These are phyloP conservation scores for Eidolon dupreanum DNA, from an alignment of 2,797 vertebrate genomes.

Conservation along the genomic window DNA sequence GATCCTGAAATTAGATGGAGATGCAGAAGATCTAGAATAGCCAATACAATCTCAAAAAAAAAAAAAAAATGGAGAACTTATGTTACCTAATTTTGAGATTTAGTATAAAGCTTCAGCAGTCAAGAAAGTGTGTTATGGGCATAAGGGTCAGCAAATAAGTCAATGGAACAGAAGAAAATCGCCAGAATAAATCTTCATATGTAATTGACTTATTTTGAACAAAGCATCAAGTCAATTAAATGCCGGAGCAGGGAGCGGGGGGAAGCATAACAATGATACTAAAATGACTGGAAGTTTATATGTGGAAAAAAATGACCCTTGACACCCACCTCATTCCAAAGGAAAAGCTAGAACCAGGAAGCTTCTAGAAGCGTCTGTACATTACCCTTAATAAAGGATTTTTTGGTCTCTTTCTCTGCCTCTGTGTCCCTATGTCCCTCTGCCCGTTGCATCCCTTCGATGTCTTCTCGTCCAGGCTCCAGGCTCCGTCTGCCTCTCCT, in stretches of 20 bases:
- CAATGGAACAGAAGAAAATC: not conserved
- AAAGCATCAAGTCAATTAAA: not conserved
- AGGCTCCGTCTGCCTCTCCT: not conserved
- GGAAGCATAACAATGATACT: not conserved
- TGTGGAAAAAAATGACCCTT: not conserved
- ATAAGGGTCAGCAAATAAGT: not conserved
- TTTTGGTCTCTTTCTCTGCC: too few relatives aligned
- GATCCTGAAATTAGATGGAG: not conserved
- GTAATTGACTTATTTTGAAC: not conserved
- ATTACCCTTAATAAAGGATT: not conserved
- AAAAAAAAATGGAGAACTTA: not conserved
- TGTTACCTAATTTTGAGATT: not conserved
- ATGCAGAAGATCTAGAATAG: not conserved
- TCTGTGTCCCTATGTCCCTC: not conserved
- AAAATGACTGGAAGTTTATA: not conserved
- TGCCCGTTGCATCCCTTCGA: not conserved
- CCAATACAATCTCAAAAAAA: not conserved
- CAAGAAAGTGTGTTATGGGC: not conserved
- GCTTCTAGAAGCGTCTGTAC: not conserved
- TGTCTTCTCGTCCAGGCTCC: not conserved
- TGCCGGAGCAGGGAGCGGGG: accelerated
- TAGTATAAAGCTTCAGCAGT: not conserved
- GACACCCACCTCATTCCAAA: not conserved
- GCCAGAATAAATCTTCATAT: not conserved
- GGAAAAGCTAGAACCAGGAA: not conserved